Percentiles rank a stretch among this genome's conserved stretches.
These are phyloP conservation scores for Galago senegalensis DNA, from an alignment of 2,797 vertebrate genomes.

Conservation along the genomic window DNA sequence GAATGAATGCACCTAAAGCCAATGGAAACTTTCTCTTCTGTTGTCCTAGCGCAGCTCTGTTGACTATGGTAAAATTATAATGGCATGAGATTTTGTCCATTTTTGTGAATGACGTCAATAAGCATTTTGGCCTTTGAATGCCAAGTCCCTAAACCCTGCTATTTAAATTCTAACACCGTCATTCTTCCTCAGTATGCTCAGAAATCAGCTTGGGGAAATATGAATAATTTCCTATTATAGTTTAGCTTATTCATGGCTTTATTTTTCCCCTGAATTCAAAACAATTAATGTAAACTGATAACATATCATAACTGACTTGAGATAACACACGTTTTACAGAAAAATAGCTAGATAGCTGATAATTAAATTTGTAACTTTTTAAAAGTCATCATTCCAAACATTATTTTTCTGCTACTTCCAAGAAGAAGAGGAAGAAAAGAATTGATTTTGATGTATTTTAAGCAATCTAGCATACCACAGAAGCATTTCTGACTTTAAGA, in stretches of 20 bases:
- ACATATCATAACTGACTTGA: constrained; percentile 67
- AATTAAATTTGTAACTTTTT: constrained; percentile 53
- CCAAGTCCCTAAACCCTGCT: background rate
- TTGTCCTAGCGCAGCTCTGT: constrained; percentile 53
- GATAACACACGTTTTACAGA: constrained; percentile 45
- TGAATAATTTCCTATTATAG: constrained; percentile 20
- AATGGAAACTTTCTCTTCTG: constrained; percentile 1
- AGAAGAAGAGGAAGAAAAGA: background rate
- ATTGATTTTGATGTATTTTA: constrained; percentile 1
- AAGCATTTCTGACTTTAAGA: constrained; percentile 23
- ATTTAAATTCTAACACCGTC: background rate
- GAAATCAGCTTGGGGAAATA: background rate
- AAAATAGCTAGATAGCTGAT: constrained; percentile 43
- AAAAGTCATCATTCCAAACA: background rate
- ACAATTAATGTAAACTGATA: constrained; percentile 58
- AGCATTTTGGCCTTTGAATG: constrained; percentile 57
- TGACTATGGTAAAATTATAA: constrained; percentile 35
- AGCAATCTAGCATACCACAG: background rate
- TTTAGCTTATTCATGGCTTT: constrained; percentile 37
- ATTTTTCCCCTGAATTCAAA: constrained; percentile 50
- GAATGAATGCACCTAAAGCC: constrained; percentile 38
- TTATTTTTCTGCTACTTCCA: background rate
- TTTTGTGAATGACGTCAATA: constrained; percentile 53
- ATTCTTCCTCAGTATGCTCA: background rate
- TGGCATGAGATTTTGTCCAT: constrained; percentile 43